Evolutionary conservation across 1,140 invertebrate species (phyloP).

Genomic region (Schlechtendalia chinensis): DNA sequence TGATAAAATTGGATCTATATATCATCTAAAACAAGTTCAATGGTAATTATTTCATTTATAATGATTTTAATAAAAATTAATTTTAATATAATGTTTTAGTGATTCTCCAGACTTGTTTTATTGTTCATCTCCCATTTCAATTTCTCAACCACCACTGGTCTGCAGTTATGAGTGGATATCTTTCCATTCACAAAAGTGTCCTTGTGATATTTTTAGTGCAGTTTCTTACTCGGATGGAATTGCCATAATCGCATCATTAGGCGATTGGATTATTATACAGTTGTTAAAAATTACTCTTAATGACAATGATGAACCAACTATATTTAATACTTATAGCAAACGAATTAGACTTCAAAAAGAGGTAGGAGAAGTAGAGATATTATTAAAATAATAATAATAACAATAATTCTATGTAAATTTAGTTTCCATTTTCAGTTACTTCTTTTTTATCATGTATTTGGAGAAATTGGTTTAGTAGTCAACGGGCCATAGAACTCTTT

Average conservation of each 20-base stretch:
- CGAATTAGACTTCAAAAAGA: conserved; percentile 3
- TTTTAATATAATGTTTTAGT: conserved; percentile 17
- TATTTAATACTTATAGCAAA: conserved; percentile 10
- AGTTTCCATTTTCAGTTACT: conserved; percentile 33
- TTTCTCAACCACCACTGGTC: neutral
- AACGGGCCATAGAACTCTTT: neutral
- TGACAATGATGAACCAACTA: conserved; percentile 15
- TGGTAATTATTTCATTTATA: conserved; percentile 13
- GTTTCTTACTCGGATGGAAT: conserved; percentile 26
- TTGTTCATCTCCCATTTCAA: neutral
- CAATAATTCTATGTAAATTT: conserved; percentile 15
- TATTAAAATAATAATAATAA: neutral
- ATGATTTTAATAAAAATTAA: neutral
- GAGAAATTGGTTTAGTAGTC: conserved; percentile 14
- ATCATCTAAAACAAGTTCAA: conserved; percentile 29
- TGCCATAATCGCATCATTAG: neutral
- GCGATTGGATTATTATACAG: conserved; percentile 3
- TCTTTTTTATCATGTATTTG: conserved; percentile 30
- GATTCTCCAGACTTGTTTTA: conserved; percentile 41
- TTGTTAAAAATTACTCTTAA: conserved; percentile 22
- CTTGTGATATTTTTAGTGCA: neutral
- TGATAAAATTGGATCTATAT: conserved; percentile 28
- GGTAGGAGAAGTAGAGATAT: neutral
- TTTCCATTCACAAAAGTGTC: neutral
- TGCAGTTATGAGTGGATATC: neutral